Evolutionary conservation across 2,797 vertebrate species (phyloP).

Genomic region (Premnoplex brunnescens): DNA sequence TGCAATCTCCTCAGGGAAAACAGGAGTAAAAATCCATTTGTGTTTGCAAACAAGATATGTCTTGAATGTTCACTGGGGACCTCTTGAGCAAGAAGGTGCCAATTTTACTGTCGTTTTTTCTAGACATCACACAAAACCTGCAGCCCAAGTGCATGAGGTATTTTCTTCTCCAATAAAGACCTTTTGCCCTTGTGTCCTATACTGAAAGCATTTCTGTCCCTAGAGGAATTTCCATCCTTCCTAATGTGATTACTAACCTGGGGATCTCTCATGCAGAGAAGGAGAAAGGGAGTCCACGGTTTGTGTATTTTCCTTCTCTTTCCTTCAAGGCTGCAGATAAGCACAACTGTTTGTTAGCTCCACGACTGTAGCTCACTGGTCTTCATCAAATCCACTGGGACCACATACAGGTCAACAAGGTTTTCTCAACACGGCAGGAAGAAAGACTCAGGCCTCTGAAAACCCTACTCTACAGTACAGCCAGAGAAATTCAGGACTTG

Average conservation of each 20-base stretch:
- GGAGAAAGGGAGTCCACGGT: not conserved
- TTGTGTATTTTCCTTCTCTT: not conserved
- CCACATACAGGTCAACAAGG: not conserved
- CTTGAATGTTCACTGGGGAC: slow-evolving; percentile 64
- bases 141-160: slow-evolving; percentile 19
- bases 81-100: slow-evolving; percentile 63
- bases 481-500: not conserved
- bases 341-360: not conserved
- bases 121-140: slow-evolving; percentile 48
- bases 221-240: slow-evolving; percentile 42
- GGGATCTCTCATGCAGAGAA: slow-evolving; percentile 13
- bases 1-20: slow-evolving; percentile 58
- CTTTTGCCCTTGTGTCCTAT: slow-evolving; percentile 44
- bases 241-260: slow-evolving; percentile 49
- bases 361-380: not conserved
- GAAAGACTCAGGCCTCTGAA: not conserved
- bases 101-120: slow-evolving; percentile 55
- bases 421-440: not conserved
- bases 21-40: slow-evolving; percentile 70
- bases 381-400: not conserved
- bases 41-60: slow-evolving; percentile 72
- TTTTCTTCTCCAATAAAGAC: slow-evolving; percentile 56
- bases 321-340: not conserved
- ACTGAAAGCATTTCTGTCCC: slow-evolving; percentile 26
- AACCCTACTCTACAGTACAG: not conserved